Base-by-base conservation (phyloP, 2,888 invertebrate species). In the Brenthis hecate region DNA sequence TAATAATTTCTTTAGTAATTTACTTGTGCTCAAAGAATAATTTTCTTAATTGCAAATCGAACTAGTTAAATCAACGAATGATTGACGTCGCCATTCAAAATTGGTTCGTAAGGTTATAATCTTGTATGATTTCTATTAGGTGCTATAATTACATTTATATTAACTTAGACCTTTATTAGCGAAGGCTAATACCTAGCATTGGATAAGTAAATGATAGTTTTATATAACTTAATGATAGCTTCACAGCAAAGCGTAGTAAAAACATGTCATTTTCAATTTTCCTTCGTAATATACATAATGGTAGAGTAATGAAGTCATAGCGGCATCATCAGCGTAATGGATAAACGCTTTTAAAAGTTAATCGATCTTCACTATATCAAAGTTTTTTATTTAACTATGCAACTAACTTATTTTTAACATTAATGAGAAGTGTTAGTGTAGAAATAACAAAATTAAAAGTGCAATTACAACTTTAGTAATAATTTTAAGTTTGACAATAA, bases 281-380 rank as follows among this genome's bases (percentile, higher is more conserved):
- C 74, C 72, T 73, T 68, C 66, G 72, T 68, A 73, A 72, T 72
- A 60, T 72, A 68, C 61, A 68, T 72, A 72, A 72, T 74, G 71
- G 82, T 80, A 81, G 81, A 79, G 75, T 85, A 85, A 91, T 92
- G 85, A 89, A 90, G 89, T 86, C 77, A 82, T 78, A 78, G 78
- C 76, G 80, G 76, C 81, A 73, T 84, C 87, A 89, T 87, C 86
- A 84, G 71, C 79, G 72, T 90, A 91, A 91, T 91, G 91, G 88
- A 84, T 82, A 84, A 89, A 90, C 82, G 85, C 88, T 89, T 84
- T 91, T 88, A 89, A 88, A 88, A 86, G 79, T 84, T 87, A 89
- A 89, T 89, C 85, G 83, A 86, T 87, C 84, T 82, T 78, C 80
- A 75, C 74, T 69, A 73, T 74, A 73, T 72, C 70, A 61, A 50